Conservation (phyloP, 2,113 vertebrate genomes). For the Pygoscelis antarcticus region DNA sequence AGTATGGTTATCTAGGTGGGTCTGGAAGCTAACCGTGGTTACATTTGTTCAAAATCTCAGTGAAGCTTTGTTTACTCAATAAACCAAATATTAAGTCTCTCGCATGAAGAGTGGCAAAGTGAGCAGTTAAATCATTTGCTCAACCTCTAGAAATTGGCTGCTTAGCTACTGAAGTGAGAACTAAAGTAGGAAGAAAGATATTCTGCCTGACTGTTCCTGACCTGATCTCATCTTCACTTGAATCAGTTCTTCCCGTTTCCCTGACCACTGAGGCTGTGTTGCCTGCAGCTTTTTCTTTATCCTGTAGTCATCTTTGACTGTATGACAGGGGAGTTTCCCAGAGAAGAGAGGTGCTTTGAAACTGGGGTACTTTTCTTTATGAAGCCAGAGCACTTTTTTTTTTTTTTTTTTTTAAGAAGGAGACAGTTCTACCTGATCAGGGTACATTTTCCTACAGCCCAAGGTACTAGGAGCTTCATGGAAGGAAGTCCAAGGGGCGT, state of each 20-base stretch:
- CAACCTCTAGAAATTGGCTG: neutral
- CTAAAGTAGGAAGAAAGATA: neutral
- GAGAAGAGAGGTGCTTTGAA: neutral
- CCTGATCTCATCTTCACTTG: rapidly evolving
- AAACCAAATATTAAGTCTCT: neutral
- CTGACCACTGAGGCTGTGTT: neutral
- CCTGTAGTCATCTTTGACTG: neutral
- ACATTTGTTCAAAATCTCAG: neutral
- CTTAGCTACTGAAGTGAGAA: neutral
- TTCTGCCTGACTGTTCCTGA: neutral
- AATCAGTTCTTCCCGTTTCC: neutral
- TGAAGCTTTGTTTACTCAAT: neutral
- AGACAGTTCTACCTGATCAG: neutral
- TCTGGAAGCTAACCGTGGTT: neutral
- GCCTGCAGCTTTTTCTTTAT: neutral
- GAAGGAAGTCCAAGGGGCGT: neutral
- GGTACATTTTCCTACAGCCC: neutral
- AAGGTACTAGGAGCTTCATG: rapidly evolving
- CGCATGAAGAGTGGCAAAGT: neutral
- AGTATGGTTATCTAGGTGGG: rapidly evolving
- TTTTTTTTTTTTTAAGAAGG: neutral
- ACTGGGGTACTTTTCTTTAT: neutral
- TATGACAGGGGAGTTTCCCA: neutral
- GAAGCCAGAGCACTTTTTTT: neutral
- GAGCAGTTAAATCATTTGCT: neutral